A percentile compares a stretch with the other conserved stretches of the same genome.
phyloP scores from a whole-genome alignment of 2,113 vertebrate genomes.

The Saimiri boliviensis region DNA sequence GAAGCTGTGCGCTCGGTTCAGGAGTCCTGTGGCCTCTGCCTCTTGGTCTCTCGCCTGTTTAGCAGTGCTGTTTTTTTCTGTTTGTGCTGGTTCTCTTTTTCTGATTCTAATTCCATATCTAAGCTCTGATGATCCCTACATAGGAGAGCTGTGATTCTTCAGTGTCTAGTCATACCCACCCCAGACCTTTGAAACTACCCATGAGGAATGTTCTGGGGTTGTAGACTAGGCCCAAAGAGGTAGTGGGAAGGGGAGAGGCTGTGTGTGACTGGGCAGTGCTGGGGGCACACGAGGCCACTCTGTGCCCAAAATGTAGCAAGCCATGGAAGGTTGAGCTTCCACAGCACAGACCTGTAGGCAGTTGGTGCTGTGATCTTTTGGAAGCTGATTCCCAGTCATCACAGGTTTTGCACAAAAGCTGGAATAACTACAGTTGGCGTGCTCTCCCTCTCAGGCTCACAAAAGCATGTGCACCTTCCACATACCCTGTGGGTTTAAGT shows the following conservation, averaged over 20 bases:
- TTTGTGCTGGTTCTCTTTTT: not conserved
- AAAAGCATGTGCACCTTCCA: not conserved
- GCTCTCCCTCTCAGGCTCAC: not conserved
- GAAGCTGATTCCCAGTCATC: not conserved
- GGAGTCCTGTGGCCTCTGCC: not conserved
- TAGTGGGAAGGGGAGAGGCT: not conserved
- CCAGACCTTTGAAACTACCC: not conserved
- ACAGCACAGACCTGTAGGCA: not conserved
- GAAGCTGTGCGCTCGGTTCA: rapidly evolving
- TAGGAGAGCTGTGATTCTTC: not conserved
- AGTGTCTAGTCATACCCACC: not conserved
- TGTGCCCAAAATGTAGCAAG: not conserved
- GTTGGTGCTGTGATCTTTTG: rapidly evolving
- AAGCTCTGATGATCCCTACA: not conserved
- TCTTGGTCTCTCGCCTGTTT: not conserved
- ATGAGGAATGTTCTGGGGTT: not conserved
- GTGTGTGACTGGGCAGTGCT: not conserved
- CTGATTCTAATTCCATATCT: not conserved
- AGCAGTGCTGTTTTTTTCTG: not conserved
- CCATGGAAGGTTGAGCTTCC: rapidly evolving
- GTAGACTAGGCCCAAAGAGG: not conserved
- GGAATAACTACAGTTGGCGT: not conserved
- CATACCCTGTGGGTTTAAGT: not conserved
- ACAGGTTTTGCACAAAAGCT: not conserved
- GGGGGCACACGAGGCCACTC: too few relatives aligned